Conservation (phyloP, 1,140 invertebrate species). For the Maniola jurtina region DNA sequence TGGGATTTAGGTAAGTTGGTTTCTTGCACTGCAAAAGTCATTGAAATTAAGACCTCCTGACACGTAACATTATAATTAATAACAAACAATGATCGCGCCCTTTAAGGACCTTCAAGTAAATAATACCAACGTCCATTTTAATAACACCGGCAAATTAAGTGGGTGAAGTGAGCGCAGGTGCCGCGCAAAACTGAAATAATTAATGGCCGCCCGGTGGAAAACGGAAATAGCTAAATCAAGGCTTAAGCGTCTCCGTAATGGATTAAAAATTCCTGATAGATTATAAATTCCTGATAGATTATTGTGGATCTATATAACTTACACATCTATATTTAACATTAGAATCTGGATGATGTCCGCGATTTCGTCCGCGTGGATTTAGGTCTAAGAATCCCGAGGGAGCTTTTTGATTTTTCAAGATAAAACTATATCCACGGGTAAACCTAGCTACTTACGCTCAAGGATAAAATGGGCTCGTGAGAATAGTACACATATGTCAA, state of each 20-base stretch:
- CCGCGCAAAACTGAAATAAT: slow-evolving; percentile 1
- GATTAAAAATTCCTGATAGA: not conserved
- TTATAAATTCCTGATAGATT: slow-evolving; percentile 1
- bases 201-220: not conserved
- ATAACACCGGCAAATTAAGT: not conserved
- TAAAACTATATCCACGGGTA: no score
- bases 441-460: no score
- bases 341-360: no score
- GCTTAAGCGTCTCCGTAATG: not conserved
- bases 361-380: no score
- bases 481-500: no score
- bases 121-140: not conserved
- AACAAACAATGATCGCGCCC: not conserved
- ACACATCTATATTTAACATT: no score
- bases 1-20: no score
- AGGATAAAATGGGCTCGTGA: no score
- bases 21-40: no score
- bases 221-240: slow-evolving; percentile 7
- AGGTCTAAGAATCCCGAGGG: no score
- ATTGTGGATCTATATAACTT: not conserved
- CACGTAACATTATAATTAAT: not conserved
- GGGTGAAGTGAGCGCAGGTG: slow-evolving; percentile 8
- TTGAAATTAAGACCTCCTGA: no score
- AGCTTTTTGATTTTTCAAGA: no score
- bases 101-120: slow-evolving; percentile 3